Percentiles rank a stretch among this genome's conserved stretches.
phyloP scores from a whole-genome alignment of 2,113 vertebrate species.

The Chaenocephalus aceratus region DNA sequence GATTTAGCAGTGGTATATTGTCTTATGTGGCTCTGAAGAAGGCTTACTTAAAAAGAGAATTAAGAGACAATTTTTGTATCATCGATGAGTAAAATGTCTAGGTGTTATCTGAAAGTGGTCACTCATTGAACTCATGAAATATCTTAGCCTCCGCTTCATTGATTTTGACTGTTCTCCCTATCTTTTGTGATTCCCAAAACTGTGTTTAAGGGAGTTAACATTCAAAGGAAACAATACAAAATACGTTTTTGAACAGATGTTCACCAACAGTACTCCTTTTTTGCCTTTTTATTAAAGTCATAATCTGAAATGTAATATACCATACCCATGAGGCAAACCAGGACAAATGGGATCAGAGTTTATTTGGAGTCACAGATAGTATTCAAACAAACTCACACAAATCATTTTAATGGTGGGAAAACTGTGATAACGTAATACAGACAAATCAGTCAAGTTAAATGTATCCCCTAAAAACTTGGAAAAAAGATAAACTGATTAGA shows the following conservation, averaged over 20 bases:
- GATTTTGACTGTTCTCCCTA: not conserved
- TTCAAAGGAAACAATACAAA: constrained; percentile 9
- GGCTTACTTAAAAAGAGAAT: no score
- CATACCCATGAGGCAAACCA: constrained; percentile 20
- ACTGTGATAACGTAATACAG: constrained; percentile 39
- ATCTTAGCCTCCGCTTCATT: not conserved
- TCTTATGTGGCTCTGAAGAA: not conserved
- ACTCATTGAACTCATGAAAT: not conserved
- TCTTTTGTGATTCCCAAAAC: not conserved
- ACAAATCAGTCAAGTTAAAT: constrained; percentile 34
- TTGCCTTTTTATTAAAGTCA: constrained; percentile 39
- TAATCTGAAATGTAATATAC: constrained; percentile 31
- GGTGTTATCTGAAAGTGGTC: not conserved
- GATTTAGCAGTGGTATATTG: not conserved
- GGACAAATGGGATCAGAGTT: constrained; percentile 47
- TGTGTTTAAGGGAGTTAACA: not conserved
- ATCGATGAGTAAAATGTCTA: not conserved
- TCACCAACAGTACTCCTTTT: constrained; percentile 11
- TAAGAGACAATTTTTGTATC: not conserved
- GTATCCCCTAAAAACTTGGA: constrained; percentile 11
- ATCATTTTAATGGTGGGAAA: constrained; percentile 58
- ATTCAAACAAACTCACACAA: constrained; percentile 43
- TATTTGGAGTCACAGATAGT: constrained; percentile 29
- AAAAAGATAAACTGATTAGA: constrained; percentile 50
- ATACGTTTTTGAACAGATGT: constrained; percentile 20